These are phyloP conservation scores for Ctenomys sociabilis DNA, from an alignment of 2,113 vertebrate genomes.

Conservation along the genomic window DNA sequence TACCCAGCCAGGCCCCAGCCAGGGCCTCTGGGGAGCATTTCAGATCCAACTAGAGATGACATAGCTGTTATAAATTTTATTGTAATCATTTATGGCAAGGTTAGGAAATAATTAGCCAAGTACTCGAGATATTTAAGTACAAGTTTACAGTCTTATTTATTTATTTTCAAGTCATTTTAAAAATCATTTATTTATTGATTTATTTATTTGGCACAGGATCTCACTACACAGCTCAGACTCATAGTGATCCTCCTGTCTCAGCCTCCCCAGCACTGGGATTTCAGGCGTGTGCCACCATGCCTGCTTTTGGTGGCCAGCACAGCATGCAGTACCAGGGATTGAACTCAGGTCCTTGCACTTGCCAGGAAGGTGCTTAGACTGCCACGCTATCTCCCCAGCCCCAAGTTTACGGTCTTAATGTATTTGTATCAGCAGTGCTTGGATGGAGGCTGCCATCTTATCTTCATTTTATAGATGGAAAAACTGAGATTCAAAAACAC, in stretches of 20 bases:
- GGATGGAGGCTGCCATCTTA: background rate
- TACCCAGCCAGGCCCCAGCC: background rate
- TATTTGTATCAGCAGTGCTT: background rate
- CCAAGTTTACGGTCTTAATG: background rate
- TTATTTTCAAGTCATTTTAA: too few relatives aligned
- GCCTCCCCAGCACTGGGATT: too few relatives aligned
- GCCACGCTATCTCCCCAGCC: too few relatives aligned
- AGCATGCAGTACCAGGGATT: too few relatives aligned
- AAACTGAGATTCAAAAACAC: background rate
- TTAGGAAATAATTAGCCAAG: background rate
- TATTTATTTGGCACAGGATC: too few relatives aligned
- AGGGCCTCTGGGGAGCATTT: background rate
- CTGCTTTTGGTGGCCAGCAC: too few relatives aligned
- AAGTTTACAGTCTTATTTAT: background rate
- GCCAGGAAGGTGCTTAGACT: too few relatives aligned
- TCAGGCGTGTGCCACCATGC: too few relatives aligned
- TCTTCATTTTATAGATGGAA: background rate
- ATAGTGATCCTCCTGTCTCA: too few relatives aligned
- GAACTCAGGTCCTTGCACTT: too few relatives aligned
- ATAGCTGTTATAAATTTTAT: background rate
- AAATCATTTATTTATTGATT: too few relatives aligned
- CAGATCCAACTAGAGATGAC: background rate
- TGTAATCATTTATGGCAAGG: background rate
- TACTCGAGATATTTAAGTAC: background rate
- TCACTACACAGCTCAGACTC: too few relatives aligned